phyloP scores from a whole-genome alignment of 64 coral and sea anemone genomes.

The Porites australiensis region DNA sequence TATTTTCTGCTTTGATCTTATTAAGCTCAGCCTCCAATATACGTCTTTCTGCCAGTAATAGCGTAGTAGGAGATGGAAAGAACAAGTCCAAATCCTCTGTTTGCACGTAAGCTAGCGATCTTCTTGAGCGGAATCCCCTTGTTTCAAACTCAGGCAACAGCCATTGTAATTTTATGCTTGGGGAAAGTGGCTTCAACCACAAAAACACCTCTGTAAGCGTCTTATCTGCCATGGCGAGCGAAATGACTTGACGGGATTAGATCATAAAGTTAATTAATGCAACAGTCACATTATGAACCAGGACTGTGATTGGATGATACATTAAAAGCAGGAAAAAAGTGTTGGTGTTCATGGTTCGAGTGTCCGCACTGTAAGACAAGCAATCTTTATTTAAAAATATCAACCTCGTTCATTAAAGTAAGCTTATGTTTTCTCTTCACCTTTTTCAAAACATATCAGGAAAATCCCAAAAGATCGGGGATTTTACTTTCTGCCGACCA shows the following conservation, averaged over 20 bases:
- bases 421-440: too few relatives aligned
- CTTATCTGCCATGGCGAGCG: neutral
- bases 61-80: slow-evolving; percentile 32
- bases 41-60: slow-evolving; percentile 26
- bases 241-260: neutral
- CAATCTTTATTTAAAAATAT: too few relatives aligned
- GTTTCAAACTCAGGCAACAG: neutral
- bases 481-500: too few relatives aligned
- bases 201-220: neutral
- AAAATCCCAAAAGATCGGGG: too few relatives aligned
- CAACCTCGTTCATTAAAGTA: too few relatives aligned
- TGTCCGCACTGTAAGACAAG: neutral
- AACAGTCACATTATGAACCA: slow-evolving; percentile 15
- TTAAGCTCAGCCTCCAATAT: slow-evolving; percentile 8
- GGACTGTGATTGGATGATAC: slow-evolving; percentile 13
- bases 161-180: neutral
- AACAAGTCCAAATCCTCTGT: neutral
- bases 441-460: too few relatives aligned
- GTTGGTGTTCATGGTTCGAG: neutral
- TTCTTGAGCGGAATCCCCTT: too few relatives aligned
- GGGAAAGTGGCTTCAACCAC: slow-evolving; percentile 30
- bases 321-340: neutral
- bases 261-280: slow-evolving; percentile 1
- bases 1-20: neutral
- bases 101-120: too few relatives aligned